Conservation (phyloP, 2,888 invertebrate genomes). For the Monochamus alternatus region DNA sequence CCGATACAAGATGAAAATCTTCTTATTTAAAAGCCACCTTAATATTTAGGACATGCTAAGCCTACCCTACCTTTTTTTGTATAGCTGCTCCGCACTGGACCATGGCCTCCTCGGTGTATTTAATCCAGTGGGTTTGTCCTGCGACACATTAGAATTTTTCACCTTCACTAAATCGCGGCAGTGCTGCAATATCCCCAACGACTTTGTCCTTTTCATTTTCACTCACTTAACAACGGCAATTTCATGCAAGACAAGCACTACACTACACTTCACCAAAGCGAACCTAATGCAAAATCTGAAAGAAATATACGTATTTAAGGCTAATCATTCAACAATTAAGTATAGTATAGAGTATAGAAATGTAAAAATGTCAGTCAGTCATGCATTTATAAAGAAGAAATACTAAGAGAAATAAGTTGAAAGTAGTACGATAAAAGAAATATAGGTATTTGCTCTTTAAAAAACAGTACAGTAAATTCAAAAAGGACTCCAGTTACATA, state of each 20-base stretch:
- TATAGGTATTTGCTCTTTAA: no score
- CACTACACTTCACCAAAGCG: conserved; percentile 20
- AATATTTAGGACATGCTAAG: not conserved
- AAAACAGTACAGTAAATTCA: no score
- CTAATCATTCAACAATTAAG: not conserved
- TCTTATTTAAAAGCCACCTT: no score
- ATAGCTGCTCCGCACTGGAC: conserved; percentile 50
- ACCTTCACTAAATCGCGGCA: conserved; percentile 49
- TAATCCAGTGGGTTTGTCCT: conserved; percentile 34
- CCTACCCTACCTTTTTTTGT: conserved; percentile 50
- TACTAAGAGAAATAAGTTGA: not conserved
- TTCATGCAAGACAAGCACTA: conserved; percentile 10
- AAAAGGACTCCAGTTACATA: no score
- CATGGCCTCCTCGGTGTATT: conserved; percentile 40
- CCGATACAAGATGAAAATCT: no score
- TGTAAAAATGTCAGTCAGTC: not conserved
- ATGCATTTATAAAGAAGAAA: not conserved
- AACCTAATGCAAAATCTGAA: conserved; percentile 1
- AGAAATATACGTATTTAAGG: not conserved
- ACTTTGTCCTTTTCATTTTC: conserved; percentile 53
- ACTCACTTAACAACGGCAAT: conserved; percentile 16
- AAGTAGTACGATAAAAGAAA: not conserved
- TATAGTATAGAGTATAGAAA: not conserved
- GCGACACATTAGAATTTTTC: conserved; percentile 38
- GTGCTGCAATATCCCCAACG: conserved; percentile 50